These are phyloP conservation scores for Barbus barbus DNA, from an alignment of 2,113 vertebrate genomes.

Conservation along the genomic window DNA sequence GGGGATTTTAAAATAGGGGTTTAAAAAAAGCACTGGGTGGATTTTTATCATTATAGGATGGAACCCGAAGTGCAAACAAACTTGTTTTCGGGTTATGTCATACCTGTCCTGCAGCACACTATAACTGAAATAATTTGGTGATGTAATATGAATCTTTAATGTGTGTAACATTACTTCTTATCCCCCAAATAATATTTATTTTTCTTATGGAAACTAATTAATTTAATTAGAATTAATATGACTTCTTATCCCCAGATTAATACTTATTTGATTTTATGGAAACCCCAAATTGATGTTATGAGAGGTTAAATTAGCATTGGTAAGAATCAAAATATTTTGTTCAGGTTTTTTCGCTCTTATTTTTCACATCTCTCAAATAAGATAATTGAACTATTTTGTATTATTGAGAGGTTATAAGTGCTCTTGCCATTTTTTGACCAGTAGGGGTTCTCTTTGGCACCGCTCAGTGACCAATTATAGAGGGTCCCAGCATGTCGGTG, in stretches of 20 bases:
- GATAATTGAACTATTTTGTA: not conserved
- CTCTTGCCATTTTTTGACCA: constrained; percentile 52
- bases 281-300: not conserved
- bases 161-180: not conserved
- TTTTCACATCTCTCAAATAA: not conserved
- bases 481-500: constrained; percentile 15
- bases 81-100: no score
- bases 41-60: no score
- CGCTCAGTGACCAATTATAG: constrained; percentile 47
- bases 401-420: not conserved
- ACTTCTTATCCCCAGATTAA: not conserved
- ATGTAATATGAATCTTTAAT: no score
- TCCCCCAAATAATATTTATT: not conserved
- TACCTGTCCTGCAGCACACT: no score
- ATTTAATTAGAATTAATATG: not conserved
- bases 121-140: no score
- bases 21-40: no score
- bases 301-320: not conserved
- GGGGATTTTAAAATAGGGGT: no score
- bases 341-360: not conserved
- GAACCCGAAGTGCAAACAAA: no score
- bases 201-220: not conserved
- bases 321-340: not conserved
- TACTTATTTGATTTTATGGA: not conserved
- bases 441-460: constrained; percentile 53